phyloP scores from a whole-genome alignment of 1,140 invertebrate species.

The Drosophila guanche region DNA sequence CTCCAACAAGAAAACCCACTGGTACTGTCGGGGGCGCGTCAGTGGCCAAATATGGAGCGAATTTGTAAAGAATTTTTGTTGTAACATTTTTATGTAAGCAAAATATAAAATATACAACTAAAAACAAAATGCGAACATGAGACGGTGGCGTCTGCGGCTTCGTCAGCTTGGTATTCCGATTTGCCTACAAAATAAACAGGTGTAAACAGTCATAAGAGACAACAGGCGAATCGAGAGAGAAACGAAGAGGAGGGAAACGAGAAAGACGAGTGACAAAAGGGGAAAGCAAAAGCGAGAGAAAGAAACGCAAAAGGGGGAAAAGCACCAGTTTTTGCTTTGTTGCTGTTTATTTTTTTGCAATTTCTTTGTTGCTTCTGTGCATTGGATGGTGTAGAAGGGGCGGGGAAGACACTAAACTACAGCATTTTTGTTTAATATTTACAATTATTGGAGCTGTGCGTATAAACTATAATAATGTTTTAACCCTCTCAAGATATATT shows the following conservation, averaged over 20 bases:
- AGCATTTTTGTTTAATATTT: background rate
- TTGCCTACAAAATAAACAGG: slow-evolving; percentile 37
- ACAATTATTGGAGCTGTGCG: no score
- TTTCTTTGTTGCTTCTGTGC: slow-evolving; percentile 27
- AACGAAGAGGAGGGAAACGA: slow-evolving; percentile 10
- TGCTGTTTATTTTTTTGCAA: slow-evolving; percentile 18
- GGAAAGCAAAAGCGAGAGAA: slow-evolving; percentile 12
- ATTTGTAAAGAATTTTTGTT: slow-evolving; percentile 60
- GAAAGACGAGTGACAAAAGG: slow-evolving; percentile 10
- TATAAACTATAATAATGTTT: no score
- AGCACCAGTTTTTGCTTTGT: background rate
- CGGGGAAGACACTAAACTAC: background rate
- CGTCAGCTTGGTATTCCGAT: background rate
- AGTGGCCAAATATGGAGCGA: slow-evolving; percentile 40
- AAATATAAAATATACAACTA: slow-evolving; percentile 36
- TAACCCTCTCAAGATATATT: no score
- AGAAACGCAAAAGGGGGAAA: slow-evolving; percentile 14
- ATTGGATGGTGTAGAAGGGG: background rate
- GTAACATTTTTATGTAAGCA: slow-evolving; percentile 33
- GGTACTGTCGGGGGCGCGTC: slow-evolving; percentile 41
- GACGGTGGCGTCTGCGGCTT: slow-evolving; percentile 5
- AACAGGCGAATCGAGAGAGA: slow-evolving; percentile 18
- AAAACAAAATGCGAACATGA: slow-evolving; percentile 36
- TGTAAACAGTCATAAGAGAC: slow-evolving; percentile 59
- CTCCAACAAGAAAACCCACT: slow-evolving; percentile 18